A percentile compares a stretch with the other conserved stretches of the same genome.
phyloP scores from a whole-genome alignment of 2,797 vertebrate genomes.

The Percopsis omiscomaycus region DNA sequence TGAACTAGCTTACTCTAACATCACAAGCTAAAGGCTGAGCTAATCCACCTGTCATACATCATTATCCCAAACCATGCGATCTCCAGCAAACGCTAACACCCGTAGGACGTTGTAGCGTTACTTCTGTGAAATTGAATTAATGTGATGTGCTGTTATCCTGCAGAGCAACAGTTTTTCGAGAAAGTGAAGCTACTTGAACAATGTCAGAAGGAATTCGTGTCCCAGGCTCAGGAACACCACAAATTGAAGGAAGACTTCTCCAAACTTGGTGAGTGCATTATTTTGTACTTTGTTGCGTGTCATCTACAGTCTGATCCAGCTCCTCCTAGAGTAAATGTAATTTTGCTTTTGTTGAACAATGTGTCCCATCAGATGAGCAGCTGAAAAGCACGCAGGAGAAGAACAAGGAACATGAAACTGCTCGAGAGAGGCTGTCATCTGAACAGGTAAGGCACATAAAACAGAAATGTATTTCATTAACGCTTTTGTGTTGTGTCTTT shows the following conservation, averaged over 20 bases:
- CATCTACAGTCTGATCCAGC: not conserved
- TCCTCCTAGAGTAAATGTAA: not conserved
- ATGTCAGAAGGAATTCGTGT: conserved; percentile 88
- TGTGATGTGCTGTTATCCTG: conserved; percentile 7
- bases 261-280: conserved; percentile 77
- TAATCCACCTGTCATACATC: no score
- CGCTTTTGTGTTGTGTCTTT: not conserved
- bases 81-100: no score
- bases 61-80: no score
- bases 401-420: conserved; percentile 83
- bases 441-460: conserved; percentile 78
- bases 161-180: conserved; percentile 98
- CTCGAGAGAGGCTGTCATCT: conserved; percentile 73
- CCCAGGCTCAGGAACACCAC: conserved; percentile 85
- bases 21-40: not conserved
- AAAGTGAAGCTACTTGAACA: conserved; percentile 90
- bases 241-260: conserved; percentile 82
- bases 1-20: not conserved
- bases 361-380: conserved; percentile 76
- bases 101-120: not conserved
- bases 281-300: not conserved
- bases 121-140: not conserved
- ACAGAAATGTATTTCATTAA: not conserved
- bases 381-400: conserved; percentile 81
- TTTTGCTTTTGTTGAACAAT: not conserved